A percentile compares a stretch with the other conserved stretches of the same genome.
phyloP scores from a whole-genome alignment of 92 coral and sea anemone species.

The Micromussa lordhowensis region DNA sequence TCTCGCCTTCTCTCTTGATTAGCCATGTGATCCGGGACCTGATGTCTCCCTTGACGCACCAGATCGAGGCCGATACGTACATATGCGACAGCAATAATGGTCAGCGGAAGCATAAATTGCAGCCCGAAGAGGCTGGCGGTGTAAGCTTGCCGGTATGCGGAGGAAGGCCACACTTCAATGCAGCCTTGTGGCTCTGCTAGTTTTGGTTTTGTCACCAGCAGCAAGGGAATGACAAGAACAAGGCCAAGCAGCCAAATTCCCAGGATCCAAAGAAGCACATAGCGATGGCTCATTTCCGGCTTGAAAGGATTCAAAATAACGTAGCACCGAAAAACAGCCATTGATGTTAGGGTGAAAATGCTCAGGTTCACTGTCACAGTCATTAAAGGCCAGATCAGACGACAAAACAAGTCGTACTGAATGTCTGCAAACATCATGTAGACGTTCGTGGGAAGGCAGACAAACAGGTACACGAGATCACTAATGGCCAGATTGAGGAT shows the following conservation, averaged over 20 bases:
- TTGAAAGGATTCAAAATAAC: slow-evolving; percentile 90
- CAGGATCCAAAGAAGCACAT: slow-evolving; percentile 73
- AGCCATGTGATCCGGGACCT: slow-evolving; percentile 37
- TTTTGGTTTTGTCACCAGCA: slow-evolving; percentile 69
- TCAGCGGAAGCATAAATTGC: slow-evolving; percentile 86
- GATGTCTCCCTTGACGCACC: slow-evolving; percentile 67
- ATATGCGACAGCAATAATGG: slow-evolving; percentile 89
- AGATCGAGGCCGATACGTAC: slow-evolving; percentile 90
- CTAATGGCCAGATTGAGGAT: slow-evolving; percentile 91
- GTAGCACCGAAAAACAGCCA: slow-evolving; percentile 90
- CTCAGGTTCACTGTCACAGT: slow-evolving; percentile 88
- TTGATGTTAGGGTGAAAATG: slow-evolving; percentile 93
- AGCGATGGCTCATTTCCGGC: slow-evolving; percentile 81
- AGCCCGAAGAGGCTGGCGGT: slow-evolving; percentile 80
- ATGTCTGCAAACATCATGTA: slow-evolving; percentile 76
- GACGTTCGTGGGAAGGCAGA: slow-evolving; percentile 85
- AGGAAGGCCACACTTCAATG: slow-evolving; percentile 81
- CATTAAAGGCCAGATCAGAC: slow-evolving; percentile 94
- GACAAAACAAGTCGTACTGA: slow-evolving; percentile 84
- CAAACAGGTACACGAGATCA: slow-evolving; percentile 85
- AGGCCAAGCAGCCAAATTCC: slow-evolving; percentile 83
- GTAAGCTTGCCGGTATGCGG: slow-evolving; percentile 70
- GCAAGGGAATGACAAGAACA: slow-evolving; percentile 76
- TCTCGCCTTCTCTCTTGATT: slow-evolving; percentile 83
- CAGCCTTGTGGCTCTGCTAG: slow-evolving; percentile 81